These are phyloP conservation scores for Oryzias sinensis DNA, from an alignment of 2,797 vertebrate genomes.

Conservation along the genomic window DNA sequence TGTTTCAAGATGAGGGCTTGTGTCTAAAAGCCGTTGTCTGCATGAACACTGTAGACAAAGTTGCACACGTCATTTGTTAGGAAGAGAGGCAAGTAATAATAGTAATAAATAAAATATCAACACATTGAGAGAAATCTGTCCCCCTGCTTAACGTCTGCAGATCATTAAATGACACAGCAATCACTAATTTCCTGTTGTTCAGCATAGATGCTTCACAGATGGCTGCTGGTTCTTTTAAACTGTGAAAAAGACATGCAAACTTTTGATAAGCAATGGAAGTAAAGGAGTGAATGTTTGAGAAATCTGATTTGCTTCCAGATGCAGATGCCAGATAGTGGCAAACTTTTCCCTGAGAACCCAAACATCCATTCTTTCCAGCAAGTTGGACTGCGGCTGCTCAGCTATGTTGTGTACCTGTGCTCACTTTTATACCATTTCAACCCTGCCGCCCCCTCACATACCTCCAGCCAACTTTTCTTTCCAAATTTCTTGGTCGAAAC, in stretches of 20 bases:
- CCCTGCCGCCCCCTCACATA: constrained; percentile 22
- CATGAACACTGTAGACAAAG: constrained; percentile 31
- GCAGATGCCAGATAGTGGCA: neutral
- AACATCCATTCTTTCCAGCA: constrained; percentile 4
- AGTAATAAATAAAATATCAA: constrained; percentile 9
- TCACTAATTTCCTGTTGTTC: constrained; percentile 28
- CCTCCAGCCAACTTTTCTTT: constrained; percentile 28
- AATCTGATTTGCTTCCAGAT: constrained; percentile 31
- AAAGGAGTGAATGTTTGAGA: constrained; percentile 3
- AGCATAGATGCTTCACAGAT: constrained; percentile 29
- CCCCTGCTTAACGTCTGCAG: constrained; percentile 14
- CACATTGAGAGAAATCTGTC: constrained; percentile 20
- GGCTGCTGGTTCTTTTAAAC: constrained; percentile 50
- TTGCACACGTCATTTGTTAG: constrained; percentile 21
- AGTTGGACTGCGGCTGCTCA: neutral
- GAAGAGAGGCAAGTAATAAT: neutral
- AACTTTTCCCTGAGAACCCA: constrained; percentile 16
- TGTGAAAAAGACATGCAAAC: constrained; percentile 37
- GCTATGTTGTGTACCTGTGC: constrained; percentile 30
- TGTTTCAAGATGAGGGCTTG: constrained; percentile 57
- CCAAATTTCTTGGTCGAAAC: constrained; percentile 29
- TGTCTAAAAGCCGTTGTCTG: constrained; percentile 40
- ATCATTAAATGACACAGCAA: constrained; percentile 39
- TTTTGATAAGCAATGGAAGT: constrained; percentile 24
- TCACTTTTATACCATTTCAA: constrained; percentile 2